Conservation (phyloP, 2,797 vertebrate genomes). For the Taeniopygia guttata region DNA sequence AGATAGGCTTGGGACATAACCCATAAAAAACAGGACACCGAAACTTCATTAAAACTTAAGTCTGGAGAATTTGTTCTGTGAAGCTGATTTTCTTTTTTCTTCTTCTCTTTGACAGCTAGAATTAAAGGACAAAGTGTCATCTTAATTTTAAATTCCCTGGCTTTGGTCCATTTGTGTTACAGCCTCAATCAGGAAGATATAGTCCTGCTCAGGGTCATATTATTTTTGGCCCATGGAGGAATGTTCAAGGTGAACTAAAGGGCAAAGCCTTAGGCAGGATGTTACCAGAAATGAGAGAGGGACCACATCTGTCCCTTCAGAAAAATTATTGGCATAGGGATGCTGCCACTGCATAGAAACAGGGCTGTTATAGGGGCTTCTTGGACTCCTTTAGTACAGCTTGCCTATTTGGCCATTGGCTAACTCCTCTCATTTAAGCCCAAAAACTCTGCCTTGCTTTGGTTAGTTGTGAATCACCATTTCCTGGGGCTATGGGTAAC, state of each 20-base stretch:
- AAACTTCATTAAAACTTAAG: conserved; percentile 29
- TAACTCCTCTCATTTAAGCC: not conserved
- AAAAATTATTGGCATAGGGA: not conserved
- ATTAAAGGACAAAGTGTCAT: conserved; percentile 47
- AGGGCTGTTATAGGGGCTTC: not conserved
- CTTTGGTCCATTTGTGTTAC: conserved; percentile 43
- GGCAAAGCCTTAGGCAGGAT: not conserved
- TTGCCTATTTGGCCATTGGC: not conserved
- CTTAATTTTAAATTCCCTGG: conserved; percentile 55
- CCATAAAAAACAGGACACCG: not conserved
- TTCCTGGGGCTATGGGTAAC: not conserved
- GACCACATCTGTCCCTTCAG: not conserved
- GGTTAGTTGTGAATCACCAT: not conserved
- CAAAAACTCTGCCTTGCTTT: not conserved
- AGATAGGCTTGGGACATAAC: not conserved
- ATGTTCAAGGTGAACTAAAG: conserved; percentile 21
- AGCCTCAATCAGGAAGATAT: conserved; percentile 41
- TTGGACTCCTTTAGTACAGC: not conserved
- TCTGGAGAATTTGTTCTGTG: not conserved
- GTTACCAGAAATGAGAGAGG: not conserved
- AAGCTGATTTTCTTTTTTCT: conserved; percentile 22
- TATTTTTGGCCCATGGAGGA: conserved; percentile 24
- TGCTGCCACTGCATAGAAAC: not conserved
- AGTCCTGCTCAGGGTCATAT: not conserved
- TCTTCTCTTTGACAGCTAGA: conserved; percentile 35